Evolutionary conservation across 35 echinoderm and acorn worm genomes (phyloP).

Genomic region (Heliocidaris tuberculata): DNA sequence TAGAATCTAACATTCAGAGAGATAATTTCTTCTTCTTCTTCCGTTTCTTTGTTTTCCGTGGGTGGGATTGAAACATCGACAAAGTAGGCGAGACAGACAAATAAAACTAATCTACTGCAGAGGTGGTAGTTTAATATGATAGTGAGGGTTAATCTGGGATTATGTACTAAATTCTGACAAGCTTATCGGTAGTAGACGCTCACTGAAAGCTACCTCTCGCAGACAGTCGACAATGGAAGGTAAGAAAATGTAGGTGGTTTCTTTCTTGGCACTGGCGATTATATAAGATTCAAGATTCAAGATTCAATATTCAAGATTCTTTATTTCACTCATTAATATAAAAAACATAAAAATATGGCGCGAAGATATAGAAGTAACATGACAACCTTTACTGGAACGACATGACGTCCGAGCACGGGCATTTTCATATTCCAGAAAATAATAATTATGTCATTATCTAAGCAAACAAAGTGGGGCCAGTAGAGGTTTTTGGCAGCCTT

Average conservation of each 20-base stretch:
- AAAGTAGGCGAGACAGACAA: too few relatives aligned
- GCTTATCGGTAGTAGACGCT: neutral
- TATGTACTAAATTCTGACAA: neutral
- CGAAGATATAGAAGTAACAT: neutral
- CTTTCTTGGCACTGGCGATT: neutral
- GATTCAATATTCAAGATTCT: too few relatives aligned
- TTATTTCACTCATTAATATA: too few relatives aligned
- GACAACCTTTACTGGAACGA: neutral
- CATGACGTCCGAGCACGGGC: neutral
- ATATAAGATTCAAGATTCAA: too few relatives aligned
- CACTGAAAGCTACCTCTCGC: too few relatives aligned
- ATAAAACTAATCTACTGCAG: neutral
- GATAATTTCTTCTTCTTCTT: too few relatives aligned
- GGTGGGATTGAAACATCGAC: neutral
- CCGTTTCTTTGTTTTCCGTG: too few relatives aligned
- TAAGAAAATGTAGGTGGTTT: neutral
- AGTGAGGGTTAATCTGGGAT: neutral
- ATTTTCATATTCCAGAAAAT: neutral
- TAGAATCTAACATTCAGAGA: too few relatives aligned
- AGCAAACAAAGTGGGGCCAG: neutral
- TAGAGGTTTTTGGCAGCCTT: constrained; percentile 1
- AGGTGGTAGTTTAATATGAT: neutral
- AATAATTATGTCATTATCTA: constrained; percentile 15
- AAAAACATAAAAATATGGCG: too few relatives aligned
- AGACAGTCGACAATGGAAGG: neutral